A percentile compares a stretch with the other conserved stretches of the same genome.
These are phyloP conservation scores for Elanus axillaris DNA, from an alignment of 2,113 vertebrate genomes.

Conservation along the genomic window DNA sequence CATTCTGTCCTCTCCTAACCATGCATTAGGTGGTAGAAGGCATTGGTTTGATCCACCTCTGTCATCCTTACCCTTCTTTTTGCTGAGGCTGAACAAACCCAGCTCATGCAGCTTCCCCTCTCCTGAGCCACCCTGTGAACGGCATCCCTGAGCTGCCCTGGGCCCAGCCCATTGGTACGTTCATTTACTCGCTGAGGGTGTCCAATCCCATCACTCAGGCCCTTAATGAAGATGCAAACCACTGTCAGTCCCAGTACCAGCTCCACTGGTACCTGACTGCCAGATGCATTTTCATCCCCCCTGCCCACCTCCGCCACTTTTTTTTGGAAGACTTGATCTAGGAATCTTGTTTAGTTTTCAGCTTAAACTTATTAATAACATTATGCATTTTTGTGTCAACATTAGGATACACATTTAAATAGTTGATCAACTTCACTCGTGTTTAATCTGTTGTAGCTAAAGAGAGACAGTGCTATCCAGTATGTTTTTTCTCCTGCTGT, in stretches of 20 bases:
- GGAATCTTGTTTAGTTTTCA: background rate
- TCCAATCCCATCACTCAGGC: background rate
- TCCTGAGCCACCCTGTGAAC: background rate
- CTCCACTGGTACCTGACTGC: background rate
- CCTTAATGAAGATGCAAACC: background rate
- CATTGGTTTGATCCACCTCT: background rate
- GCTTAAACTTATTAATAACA: background rate
- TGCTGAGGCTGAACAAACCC: background rate
- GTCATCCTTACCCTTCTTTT: background rate
- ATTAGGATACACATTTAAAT: background rate
- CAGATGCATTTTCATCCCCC: background rate
- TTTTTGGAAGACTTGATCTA: background rate
- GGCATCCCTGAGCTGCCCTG: background rate
- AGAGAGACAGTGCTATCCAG: background rate
- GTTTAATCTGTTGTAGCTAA: background rate
- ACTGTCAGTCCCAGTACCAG: background rate
- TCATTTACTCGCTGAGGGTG: background rate
- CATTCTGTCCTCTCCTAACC: background rate
- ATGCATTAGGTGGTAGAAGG: background rate
- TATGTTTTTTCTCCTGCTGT: background rate
- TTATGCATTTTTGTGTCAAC: background rate
- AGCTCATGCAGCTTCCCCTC: background rate
- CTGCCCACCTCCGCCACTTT: background rate
- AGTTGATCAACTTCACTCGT: background rate
- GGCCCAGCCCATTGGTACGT: too few species aligned